Evolutionary conservation across 2,113 vertebrate genomes (phyloP).

Genomic region (Microcebus griseorufus): DNA sequence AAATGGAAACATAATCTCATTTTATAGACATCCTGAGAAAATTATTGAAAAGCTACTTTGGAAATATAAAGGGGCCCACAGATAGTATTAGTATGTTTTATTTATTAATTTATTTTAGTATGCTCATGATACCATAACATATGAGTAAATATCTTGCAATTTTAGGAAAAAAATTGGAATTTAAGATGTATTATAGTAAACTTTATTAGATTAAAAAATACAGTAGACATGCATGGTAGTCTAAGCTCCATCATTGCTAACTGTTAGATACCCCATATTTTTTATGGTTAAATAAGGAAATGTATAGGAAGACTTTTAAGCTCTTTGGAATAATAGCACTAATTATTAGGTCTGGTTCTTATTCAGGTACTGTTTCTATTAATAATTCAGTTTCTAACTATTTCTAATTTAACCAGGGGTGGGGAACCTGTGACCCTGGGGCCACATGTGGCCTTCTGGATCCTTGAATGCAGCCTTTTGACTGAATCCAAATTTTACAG

Average conservation of each 20-base stretch:
- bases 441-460: no score
- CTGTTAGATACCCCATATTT: background rate
- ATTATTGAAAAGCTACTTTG: slow-evolving; percentile 39
- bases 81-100: background rate
- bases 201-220: slow-evolving; percentile 35
- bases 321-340: background rate
- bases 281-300: slow-evolving; percentile 40
- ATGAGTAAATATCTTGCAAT: slow-evolving; percentile 3
- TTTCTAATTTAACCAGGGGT: slow-evolving; percentile 12
- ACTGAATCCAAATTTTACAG: no score
- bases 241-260: background rate
- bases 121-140: background rate
- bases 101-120: background rate
- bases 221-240: background rate
- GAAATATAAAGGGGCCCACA: slow-evolving; percentile 29
- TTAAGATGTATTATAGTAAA: background rate
- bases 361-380: slow-evolving; percentile 20
- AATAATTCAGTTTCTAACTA: background rate
- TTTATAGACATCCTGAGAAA: background rate
- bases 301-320: slow-evolving; percentile 13
- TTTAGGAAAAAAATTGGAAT: slow-evolving; percentile 13
- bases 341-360: background rate
- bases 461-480: no score
- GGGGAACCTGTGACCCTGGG: no score
- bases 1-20: slow-evolving; percentile 6